Conservation (phyloP, 2,797 vertebrate genomes). For the Macropodus opercularis region DNA sequence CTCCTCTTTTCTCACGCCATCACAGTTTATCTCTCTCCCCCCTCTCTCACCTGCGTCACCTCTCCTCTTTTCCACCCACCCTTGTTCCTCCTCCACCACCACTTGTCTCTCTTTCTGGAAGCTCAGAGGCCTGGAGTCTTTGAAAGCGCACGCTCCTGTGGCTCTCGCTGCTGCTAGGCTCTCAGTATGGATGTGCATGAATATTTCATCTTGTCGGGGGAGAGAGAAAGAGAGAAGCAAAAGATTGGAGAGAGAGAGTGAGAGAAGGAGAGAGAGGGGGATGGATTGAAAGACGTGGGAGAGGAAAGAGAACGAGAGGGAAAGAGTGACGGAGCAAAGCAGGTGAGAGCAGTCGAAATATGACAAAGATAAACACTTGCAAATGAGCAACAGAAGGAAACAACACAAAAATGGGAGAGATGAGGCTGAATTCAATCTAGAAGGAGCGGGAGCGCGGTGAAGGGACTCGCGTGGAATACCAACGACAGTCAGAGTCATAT, state of each 20-base stretch:
- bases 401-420: background rate
- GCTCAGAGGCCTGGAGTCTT: conserved; percentile 60
- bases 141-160: conserved; percentile 65
- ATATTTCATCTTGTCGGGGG: conserved; percentile 70
- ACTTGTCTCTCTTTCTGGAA: conserved; percentile 23
- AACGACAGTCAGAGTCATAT: conserved; percentile 32
- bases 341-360: conserved; percentile 38
- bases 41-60: conserved; percentile 22
- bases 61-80: conserved; percentile 18
- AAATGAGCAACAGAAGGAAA: conserved; percentile 18
- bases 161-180: conserved; percentile 54
- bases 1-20: conserved; percentile 32
- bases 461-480: conserved; percentile 49
- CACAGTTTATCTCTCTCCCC: conserved; percentile 18
- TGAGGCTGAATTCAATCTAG: conserved; percentile 22
- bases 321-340: conserved; percentile 19
- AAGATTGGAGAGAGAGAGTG: background rate
- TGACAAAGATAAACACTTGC: conserved; percentile 27
- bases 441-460: conserved; percentile 21
- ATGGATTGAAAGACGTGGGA: conserved; percentile 12
- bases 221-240: conserved; percentile 14
- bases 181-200: conserved; percentile 64
- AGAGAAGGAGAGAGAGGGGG: background rate
- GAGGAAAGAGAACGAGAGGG: conserved; percentile 3
- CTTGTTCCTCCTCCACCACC: conserved; percentile 1